Conservation (phyloP, 2,113 vertebrate species). For the Caloenas nicobarica region DNA sequence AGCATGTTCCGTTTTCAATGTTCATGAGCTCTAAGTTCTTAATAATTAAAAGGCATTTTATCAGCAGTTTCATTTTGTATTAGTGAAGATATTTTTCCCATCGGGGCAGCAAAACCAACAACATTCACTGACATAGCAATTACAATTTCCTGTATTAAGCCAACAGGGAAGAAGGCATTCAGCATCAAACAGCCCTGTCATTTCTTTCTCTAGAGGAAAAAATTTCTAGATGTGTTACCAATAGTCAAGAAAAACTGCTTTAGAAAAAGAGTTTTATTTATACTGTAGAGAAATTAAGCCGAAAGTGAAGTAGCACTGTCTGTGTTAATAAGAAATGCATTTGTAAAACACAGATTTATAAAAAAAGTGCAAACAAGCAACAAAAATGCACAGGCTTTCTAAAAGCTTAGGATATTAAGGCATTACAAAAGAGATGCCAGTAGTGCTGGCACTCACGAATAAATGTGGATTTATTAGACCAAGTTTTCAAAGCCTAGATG, state of each 20-base stretch:
- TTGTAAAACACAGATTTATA: neutral
- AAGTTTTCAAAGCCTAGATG: conserved; percentile 10
- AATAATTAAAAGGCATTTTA: conserved; percentile 36
- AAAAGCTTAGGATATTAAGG: neutral
- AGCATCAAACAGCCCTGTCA: neutral
- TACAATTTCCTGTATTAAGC: neutral
- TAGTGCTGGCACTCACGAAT: neutral
- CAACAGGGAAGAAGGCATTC: neutral
- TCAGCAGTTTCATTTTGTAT: conserved; percentile 9
- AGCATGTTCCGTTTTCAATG: neutral
- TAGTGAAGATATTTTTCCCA: neutral
- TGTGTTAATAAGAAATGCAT: neutral
- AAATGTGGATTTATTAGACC: neutral
- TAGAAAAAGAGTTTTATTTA: conserved; percentile 12
- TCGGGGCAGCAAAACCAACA: neutral
- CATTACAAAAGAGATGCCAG: conserved; percentile 10
- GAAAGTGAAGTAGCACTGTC: neutral
- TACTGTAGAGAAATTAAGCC: neutral
- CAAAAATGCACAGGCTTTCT: conserved; percentile 4
- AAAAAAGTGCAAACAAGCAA: conserved; percentile 19
- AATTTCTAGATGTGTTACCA: neutral
- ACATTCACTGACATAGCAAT: neutral
- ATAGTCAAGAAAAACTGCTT: conserved; percentile 14
- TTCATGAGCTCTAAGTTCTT: neutral
- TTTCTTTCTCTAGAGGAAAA: conserved; percentile 17